Percentiles rank a stretch among this genome's conserved stretches.
These are phyloP conservation scores for Chauna torquata DNA, from an alignment of 2,113 vertebrate genomes.

Conservation along the genomic window DNA sequence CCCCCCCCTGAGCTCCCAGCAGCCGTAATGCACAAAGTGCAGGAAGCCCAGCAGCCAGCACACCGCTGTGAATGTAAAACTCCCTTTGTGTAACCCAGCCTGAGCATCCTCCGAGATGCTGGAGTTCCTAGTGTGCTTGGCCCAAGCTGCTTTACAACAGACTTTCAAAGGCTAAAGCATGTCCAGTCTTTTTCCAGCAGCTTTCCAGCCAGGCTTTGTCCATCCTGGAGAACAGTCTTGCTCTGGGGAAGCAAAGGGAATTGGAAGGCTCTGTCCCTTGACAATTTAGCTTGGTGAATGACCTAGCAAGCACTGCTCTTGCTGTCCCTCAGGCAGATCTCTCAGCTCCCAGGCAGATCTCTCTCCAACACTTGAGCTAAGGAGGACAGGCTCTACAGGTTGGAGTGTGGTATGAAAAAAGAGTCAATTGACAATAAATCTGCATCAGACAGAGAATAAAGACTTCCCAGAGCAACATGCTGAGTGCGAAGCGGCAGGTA, in stretches of 20 bases:
- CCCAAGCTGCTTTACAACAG: slow-evolving; percentile 27
- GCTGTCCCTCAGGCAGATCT: background rate
- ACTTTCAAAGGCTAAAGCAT: background rate
- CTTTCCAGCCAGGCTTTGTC: background rate
- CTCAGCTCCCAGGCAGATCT: background rate
- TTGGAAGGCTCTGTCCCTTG: background rate
- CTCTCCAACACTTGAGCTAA: background rate
- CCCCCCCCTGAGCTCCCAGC: background rate
- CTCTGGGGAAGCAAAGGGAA: background rate
- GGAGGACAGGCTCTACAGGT: background rate
- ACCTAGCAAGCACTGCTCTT: background rate
- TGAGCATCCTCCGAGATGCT: background rate
- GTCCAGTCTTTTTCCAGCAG: background rate
- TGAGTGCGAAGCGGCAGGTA: background rate
- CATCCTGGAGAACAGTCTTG: background rate
- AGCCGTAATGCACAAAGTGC: background rate
- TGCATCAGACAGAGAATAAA: background rate
- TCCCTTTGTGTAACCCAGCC: background rate
- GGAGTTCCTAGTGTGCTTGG: background rate
- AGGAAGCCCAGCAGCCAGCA: slow-evolving; percentile 29
- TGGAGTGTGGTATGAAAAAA: background rate
- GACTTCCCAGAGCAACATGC: background rate
- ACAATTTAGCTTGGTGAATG: background rate
- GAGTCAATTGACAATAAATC: background rate
- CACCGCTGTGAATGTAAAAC: slow-evolving; percentile 61